Evolutionary conservation across 2,797 vertebrate genomes (phyloP).

Genomic region (Ctenopoma kingsleyae): DNA sequence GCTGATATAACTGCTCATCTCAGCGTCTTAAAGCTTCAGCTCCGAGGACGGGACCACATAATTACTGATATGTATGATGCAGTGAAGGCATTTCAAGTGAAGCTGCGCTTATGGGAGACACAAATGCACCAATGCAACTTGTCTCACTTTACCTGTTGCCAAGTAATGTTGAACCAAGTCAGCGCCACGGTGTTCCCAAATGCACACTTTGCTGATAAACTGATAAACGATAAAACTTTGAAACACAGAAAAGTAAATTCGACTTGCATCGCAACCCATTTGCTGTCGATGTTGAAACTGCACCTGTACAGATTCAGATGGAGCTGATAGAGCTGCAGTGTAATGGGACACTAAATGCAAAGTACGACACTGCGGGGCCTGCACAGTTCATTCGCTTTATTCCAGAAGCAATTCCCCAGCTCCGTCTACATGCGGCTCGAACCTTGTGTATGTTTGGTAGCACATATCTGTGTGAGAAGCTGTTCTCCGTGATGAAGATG

Average conservation of each 20-base stretch:
- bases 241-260: slow-evolving; percentile 13
- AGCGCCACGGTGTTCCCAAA: too few species aligned
- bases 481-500: too few species aligned
- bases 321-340: slow-evolving; percentile 16
- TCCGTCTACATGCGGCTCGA: neutral
- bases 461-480: slow-evolving; percentile 1
- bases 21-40: slow-evolving; percentile 13
- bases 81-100: slow-evolving; percentile 22
- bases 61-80: slow-evolving; percentile 17
- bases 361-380: neutral
- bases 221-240: too few species aligned
- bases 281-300: slow-evolving; percentile 26
- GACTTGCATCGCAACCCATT: slow-evolving; percentile 21
- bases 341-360: neutral
- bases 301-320: neutral
- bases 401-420: neutral
- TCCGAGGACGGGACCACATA: neutral
- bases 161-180: neutral
- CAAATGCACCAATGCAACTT: slow-evolving; percentile 18
- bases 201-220: neutral
- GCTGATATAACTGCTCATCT: slow-evolving; percentile 10
- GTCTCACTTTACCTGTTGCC: slow-evolving; percentile 20
- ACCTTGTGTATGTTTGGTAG: neutral
- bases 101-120: slow-evolving; percentile 23
- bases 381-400: neutral